A percentile compares a stretch with the other conserved stretches of the same genome.
Evolutionary conservation across 2,888 invertebrate genomes (phyloP).

Genomic region (Coelinius sp.): DNA sequence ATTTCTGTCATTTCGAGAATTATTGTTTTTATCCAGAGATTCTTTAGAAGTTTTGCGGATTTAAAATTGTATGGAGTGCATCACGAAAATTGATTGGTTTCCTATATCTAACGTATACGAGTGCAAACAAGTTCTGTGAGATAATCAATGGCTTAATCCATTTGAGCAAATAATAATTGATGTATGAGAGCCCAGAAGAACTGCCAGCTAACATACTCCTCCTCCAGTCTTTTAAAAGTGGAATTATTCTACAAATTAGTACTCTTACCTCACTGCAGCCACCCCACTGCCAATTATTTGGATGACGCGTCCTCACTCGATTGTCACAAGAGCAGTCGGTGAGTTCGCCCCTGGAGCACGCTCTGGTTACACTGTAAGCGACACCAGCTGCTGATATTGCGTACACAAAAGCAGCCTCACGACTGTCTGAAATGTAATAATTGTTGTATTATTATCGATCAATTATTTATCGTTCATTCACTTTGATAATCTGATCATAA

Average conservation of each 20-base stretch:
- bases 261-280: constrained; percentile 88
- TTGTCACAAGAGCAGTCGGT: constrained; percentile 92
- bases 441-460: neutral
- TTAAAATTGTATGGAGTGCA: no score
- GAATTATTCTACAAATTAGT: neutral
- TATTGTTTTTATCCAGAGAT: no score
- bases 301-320: constrained; percentile 78
- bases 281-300: constrained; percentile 91
- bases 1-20: no score
- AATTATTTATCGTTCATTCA: neutral
- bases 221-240: neutral
- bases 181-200: no score
- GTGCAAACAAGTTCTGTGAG: no score
- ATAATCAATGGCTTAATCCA: no score
- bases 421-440: constrained; percentile 78
- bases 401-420: constrained; percentile 91
- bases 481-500: neutral
- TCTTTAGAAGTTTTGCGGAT: no score
- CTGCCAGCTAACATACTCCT: no score
- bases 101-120: no score
- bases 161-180: no score
- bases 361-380: constrained; percentile 88
- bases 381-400: constrained; percentile 92
- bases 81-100: no score
- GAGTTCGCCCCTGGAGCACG: constrained; percentile 88